A percentile compares a stretch with the other conserved stretches of the same genome.
phyloP scores from a whole-genome alignment of 2,113 vertebrate genomes.

The Daubentonia madagascariensis region DNA sequence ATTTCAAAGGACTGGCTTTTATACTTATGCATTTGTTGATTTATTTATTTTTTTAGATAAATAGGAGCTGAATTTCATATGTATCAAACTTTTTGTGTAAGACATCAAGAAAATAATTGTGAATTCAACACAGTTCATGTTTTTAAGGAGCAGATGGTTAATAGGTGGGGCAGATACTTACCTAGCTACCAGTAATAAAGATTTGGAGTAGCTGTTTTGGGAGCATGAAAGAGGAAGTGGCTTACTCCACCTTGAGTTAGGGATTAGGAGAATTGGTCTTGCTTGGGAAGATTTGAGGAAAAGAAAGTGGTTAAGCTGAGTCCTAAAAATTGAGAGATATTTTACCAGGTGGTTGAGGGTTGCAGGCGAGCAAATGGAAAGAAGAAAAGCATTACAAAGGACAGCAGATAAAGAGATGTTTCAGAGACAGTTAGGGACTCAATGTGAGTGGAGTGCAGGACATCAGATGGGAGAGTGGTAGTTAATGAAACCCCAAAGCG shows the following conservation, averaged over 20 bases:
- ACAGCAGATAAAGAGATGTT: neutral
- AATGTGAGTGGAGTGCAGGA: neutral
- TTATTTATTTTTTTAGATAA: neutral
- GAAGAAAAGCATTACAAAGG: neutral
- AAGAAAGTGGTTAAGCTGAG: neutral
- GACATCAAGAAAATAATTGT: neutral
- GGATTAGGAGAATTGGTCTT: neutral
- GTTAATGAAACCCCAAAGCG: neutral
- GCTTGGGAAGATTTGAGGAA: neutral
- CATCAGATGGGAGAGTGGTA: neutral
- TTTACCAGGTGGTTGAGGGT: neutral
- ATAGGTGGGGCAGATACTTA: neutral
- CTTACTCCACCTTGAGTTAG: neutral
- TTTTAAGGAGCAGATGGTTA: neutral
- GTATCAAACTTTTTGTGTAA: neutral
- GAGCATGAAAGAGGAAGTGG: neutral
- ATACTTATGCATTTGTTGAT: neutral
- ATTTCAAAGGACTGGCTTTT: neutral
- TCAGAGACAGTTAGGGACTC: neutral
- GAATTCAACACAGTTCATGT: neutral
- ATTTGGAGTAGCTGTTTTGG: neutral
- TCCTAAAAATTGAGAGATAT: neutral
- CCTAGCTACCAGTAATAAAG: neutral
- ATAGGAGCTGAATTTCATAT: neutral
- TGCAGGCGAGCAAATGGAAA: neutral